Evolutionary conservation across 2,888 invertebrate genomes (phyloP), one percentile per base, ranked within the genome.

Genomic region (Leucoma salicis): DNA sequence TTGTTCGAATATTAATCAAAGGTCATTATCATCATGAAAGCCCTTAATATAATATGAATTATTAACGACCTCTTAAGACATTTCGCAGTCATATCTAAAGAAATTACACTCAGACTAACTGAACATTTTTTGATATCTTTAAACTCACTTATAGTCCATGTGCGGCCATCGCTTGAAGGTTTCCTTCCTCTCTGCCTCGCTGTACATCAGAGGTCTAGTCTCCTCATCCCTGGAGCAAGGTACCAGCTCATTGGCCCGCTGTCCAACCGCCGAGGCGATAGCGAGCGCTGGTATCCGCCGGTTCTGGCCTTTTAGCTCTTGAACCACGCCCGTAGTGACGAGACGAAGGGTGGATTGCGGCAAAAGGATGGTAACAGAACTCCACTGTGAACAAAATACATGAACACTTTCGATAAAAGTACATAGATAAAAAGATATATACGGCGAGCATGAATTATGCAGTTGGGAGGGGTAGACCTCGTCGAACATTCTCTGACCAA

Each of bases 121-220:
- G n/a, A n/a, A n/a, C n/a, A n/a, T n/a, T n/a, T n/a, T n/a, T n/a
- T n/a, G n/a, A n/a, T n/a, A n/a, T n/a, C n/a, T n/a, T n/a, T 21
- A 15, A 32, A 84, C 90, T 88, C 74, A 96, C 96, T 97, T 97
- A 86, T 97, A 98, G 80, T 97, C 96, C 96, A 97, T 97, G 73
- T 98, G 98, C 1, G 98, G 98, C 98, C 98, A 98, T 70, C 95
- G 93, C 55, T 94, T 94, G 82, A 98, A 98, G 0, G 98, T 97
- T 73, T 97, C 95, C 60, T 96, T 92, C 31, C 98, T 91, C 49
- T 96, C 95, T 0, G 96, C 95, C 83, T 98, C 98, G 53, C 96
- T 97, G 77, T 96, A 97, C 98, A 98, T 98, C 45, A 93, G 84
- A 1, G 86, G 83, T 56, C 88, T 66, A 7, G 81, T 73, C 55